Conservation (phyloP, 2,888 invertebrate species). For the Lasioglossum vierecki region DNA sequence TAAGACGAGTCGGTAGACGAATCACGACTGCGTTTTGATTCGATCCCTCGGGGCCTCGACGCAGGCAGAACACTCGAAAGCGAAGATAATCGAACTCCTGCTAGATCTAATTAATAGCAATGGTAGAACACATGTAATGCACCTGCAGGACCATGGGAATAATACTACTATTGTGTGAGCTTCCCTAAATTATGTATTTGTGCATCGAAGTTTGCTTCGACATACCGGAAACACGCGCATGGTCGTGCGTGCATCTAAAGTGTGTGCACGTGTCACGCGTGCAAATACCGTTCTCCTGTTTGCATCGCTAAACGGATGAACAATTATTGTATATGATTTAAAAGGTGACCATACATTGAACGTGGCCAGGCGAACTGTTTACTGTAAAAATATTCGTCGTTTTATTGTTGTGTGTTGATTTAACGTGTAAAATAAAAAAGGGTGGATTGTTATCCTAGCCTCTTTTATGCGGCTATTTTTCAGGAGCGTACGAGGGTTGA, state of each 20-base stretch:
- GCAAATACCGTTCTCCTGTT: slow-evolving; percentile 23
- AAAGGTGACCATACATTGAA: neutral
- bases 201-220: slow-evolving; percentile 46
- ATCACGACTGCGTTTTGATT: slow-evolving; percentile 9
- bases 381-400: no score
- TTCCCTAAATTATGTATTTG: slow-evolving; percentile 54
- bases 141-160: slow-evolving; percentile 50
- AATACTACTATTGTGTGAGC: slow-evolving; percentile 38
- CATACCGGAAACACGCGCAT: slow-evolving; percentile 13
- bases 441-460: no score
- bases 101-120: slow-evolving; percentile 66
- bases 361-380: neutral
- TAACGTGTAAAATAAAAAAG: no score
- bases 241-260: slow-evolving; percentile 13
- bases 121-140: slow-evolving; percentile 56
- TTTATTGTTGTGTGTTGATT: no score
- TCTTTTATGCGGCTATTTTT: no score
- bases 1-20: neutral
- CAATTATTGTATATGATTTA: neutral
- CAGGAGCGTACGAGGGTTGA: no score
- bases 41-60: slow-evolving; percentile 25
- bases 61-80: slow-evolving; percentile 6
- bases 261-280: slow-evolving; percentile 20
- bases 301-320: slow-evolving; percentile 7
- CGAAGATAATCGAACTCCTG: slow-evolving; percentile 58